These are phyloP conservation scores for Cylindroiulus punctatus DNA, from an alignment of 2,888 invertebrate genomes.

Conservation along the genomic window DNA sequence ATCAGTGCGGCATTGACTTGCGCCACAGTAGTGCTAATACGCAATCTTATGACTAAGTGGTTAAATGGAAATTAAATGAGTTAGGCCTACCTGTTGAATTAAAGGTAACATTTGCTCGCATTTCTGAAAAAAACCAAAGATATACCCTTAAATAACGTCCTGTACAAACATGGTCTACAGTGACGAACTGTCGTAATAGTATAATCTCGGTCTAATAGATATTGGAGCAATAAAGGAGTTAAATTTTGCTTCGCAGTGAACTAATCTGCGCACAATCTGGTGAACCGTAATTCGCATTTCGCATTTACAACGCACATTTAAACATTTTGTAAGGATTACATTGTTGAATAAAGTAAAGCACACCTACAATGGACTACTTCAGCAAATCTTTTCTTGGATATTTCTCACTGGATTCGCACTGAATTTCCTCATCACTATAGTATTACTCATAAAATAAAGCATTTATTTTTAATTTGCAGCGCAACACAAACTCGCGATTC, in stretches of 20 bases:
- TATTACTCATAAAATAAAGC: too few species aligned
- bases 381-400: neutral
- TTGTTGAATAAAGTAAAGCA: neutral
- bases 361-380: neutral
- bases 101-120: slow-evolving; percentile 41
- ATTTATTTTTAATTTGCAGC: neutral
- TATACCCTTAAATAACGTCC: slow-evolving; percentile 23
- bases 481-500: neutral
- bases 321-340: neutral
- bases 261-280: neutral
- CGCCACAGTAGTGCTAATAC: neutral
- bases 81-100: slow-evolving; percentile 27
- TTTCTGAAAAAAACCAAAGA: slow-evolving; percentile 31
- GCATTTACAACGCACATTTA: neutral
- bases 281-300: neutral
- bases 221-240: neutral
- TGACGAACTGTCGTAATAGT: slow-evolving; percentile 2
- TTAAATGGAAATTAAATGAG: slow-evolving; percentile 2
- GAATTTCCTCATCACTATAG: neutral
- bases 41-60: slow-evolving; percentile 6
- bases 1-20: neutral
- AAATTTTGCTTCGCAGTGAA: neutral
- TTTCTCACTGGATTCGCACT: neutral
- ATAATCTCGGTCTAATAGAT: neutral
- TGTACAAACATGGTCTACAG: neutral